Evolutionary conservation across 2,113 vertebrate species (phyloP).

Genomic region (Phylloscopus whistleri): DNA sequence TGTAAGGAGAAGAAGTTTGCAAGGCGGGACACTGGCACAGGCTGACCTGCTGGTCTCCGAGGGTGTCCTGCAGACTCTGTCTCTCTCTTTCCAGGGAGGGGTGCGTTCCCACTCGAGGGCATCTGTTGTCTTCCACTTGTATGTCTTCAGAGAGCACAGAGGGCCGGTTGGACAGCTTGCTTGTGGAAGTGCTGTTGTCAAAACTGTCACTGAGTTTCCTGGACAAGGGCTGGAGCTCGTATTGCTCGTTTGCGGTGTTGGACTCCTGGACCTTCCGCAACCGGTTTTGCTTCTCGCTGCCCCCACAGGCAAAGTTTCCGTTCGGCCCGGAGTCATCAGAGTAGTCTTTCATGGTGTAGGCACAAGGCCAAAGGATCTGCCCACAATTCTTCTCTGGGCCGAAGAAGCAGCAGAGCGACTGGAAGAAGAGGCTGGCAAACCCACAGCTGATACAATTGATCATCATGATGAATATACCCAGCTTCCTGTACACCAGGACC

Average conservation of each 20-base stretch:
- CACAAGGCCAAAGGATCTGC: constrained; percentile 85
- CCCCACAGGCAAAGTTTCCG: constrained; percentile 77
- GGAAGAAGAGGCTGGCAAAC: constrained; percentile 97
- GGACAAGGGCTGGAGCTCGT: constrained; percentile 91
- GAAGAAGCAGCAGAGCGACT: constrained; percentile 95
- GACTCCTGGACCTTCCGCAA: constrained; percentile 73
- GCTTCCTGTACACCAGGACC: constrained; percentile 86
- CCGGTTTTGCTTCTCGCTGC: constrained; percentile 72
- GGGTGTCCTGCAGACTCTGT: constrained; percentile 55
- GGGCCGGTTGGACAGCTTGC: constrained; percentile 93
- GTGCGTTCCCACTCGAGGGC: constrained; percentile 43
- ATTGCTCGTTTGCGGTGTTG: constrained; percentile 84
- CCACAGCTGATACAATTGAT: constrained; percentile 96
- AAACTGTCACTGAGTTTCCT: constrained; percentile 93
- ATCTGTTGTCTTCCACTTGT: constrained; percentile 81
- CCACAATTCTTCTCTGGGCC: constrained; percentile 93
- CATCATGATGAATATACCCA: constrained; percentile 93
- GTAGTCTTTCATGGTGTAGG: constrained; percentile 73
- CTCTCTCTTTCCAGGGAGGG: constrained; percentile 48
- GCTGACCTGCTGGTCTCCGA: constrained; percentile 56
- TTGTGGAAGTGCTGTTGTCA: constrained; percentile 97
- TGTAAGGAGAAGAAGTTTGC: constrained; percentile 95
- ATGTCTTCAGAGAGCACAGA: constrained; percentile 94
- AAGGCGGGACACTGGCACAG: constrained; percentile 81
- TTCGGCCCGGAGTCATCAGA: constrained; percentile 66